These are phyloP conservation scores for Cassiopea xamachana DNA, from an alignment of 30 jellyfish, hydroid and myxozoan species.

Conservation along the genomic window DNA sequence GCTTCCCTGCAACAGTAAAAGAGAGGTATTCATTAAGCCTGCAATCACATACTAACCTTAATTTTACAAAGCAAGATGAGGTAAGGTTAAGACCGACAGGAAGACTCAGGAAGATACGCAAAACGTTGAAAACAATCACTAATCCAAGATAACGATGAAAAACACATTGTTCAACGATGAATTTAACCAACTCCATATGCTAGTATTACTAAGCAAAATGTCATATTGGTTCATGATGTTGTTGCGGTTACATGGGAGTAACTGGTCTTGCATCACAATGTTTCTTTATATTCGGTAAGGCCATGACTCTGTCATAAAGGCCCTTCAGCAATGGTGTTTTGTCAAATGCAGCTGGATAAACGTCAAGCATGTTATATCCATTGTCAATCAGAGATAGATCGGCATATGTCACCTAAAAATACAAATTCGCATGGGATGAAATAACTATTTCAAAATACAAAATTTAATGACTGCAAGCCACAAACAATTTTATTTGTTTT, in stretches of 20 bases:
- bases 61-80: background rate
- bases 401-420: constrained; percentile 71
- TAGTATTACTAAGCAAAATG: background rate
- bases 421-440: too few relatives aligned
- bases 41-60: too few relatives aligned
- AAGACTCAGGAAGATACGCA: background rate
- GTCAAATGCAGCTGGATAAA: constrained; percentile 30
- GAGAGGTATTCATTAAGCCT: too few relatives aligned
- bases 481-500: too few relatives aligned
- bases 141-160: too few relatives aligned
- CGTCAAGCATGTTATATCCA: background rate
- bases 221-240: background rate
- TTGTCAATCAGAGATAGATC: constrained; percentile 38
- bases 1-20: too few relatives aligned
- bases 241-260: background rate
- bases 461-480: too few relatives aligned
- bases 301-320: constrained; percentile 42
- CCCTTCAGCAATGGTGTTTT: constrained; percentile 58
- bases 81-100: background rate
- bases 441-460: too few relatives aligned
- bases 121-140: background rate
- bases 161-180: too few relatives aligned
- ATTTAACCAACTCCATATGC: too few relatives aligned
- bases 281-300: constrained; percentile 40
- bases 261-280: constrained; percentile 52